phyloP scores from a whole-genome alignment of 1,140 invertebrate species.

The Phocides pigmalion region DNA sequence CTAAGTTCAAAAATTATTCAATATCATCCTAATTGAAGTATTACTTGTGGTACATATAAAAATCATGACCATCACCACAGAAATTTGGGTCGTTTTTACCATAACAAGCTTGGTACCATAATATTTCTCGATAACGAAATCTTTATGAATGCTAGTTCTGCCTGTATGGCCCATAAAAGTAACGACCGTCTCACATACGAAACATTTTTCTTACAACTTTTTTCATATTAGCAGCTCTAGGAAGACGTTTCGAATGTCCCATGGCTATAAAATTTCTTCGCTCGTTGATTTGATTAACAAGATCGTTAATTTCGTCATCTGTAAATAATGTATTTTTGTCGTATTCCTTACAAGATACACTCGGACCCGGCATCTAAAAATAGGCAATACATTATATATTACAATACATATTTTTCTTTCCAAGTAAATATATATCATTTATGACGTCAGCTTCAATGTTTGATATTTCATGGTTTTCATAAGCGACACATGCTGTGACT shows the following conservation, averaged over 20 bases:
- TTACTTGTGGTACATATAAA: not conserved
- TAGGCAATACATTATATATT: not conserved
- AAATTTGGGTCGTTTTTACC: not conserved
- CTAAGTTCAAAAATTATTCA: too few relatives aligned
- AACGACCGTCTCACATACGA: conserved; percentile 4
- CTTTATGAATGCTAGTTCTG: not conserved
- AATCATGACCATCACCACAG: too few relatives aligned
- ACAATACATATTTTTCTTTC: too few relatives aligned
- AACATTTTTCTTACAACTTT: conserved; percentile 60
- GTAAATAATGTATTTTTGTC: conserved; percentile 48
- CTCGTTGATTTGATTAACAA: conserved; percentile 63
- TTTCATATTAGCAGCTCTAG: conserved; percentile 68
- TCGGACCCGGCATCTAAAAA: conserved; percentile 53
- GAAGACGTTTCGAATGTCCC: conserved; percentile 53
- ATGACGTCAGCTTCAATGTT: too few relatives aligned
- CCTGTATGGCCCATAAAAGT: conserved; percentile 9
- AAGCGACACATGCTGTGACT: too few relatives aligned
- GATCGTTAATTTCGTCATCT: conserved; percentile 47
- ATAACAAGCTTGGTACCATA: not conserved
- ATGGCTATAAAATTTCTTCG: conserved; percentile 67
- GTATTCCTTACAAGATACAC: conserved; percentile 53
- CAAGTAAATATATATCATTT: too few relatives aligned
- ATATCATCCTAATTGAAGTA: not conserved
- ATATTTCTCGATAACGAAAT: not conserved
- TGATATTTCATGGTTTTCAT: too few relatives aligned